These are phyloP conservation scores for Fukomys damarensis DNA, from an alignment of 2,113 vertebrate genomes.

Conservation along the genomic window DNA sequence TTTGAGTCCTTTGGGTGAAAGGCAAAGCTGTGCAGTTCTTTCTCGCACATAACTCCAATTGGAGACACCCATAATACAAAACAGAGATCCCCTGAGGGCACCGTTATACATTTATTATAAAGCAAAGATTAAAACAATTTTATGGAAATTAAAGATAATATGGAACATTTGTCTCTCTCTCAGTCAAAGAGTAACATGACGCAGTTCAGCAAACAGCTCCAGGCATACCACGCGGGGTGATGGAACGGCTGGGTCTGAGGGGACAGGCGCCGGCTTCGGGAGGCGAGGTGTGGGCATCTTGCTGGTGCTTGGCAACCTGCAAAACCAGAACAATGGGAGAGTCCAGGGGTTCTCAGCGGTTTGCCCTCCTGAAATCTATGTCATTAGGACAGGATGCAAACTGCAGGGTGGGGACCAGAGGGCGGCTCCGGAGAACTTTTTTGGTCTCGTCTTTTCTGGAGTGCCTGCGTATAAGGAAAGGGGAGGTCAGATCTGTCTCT, in stretches of 20 bases:
- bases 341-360: conserved; percentile 19
- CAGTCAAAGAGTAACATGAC: conserved; percentile 81
- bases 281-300: background rate
- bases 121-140: conserved; percentile 89
- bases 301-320: conserved; percentile 48
- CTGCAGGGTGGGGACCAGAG: background rate
- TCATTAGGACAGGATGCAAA: conserved; percentile 20
- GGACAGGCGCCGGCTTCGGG: conserved; percentile 31
- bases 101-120: conserved; percentile 85
- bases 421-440: background rate
- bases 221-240: conserved; percentile 72
- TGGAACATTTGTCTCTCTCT: conserved; percentile 86
- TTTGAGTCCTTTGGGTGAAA: conserved; percentile 71
- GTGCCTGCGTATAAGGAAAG: background rate
- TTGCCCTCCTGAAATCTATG: conserved; percentile 50
- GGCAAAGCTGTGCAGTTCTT: conserved; percentile 70
- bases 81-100: conserved; percentile 79
- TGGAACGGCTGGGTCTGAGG: conserved; percentile 69
- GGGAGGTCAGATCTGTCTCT: background rate
- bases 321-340: conserved; percentile 66
- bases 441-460: background rate
- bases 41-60: conserved; percentile 77
- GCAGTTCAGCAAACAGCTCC: conserved; percentile 83
- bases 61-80: conserved; percentile 84
- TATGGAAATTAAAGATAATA: conserved; percentile 89